phyloP scores from a whole-genome alignment of 1,140 invertebrate species.

The Ceratina japonica region DNA sequence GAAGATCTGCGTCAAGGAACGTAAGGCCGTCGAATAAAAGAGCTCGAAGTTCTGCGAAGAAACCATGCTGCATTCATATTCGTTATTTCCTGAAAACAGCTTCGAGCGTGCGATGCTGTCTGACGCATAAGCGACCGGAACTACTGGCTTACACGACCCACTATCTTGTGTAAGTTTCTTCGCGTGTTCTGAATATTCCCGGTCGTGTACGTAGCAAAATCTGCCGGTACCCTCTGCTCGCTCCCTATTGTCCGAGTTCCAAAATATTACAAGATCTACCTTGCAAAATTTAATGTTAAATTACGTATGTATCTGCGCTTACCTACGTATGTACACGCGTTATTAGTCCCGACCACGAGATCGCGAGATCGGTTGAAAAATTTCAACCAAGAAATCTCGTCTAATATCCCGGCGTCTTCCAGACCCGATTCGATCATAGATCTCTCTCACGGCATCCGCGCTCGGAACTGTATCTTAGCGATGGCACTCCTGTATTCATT shows the following conservation, averaged over 20 bases:
- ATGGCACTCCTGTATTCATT: slow-evolving; percentile 73
- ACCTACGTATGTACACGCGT: too few species aligned
- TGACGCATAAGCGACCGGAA: slow-evolving; percentile 56
- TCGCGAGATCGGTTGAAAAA: too few species aligned
- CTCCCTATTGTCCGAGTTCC: background rate
- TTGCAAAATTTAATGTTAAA: background rate
- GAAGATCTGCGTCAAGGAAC: slow-evolving; percentile 5
- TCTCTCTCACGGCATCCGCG: slow-evolving; percentile 30
- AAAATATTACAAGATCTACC: background rate
- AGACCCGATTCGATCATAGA: slow-evolving; percentile 4
- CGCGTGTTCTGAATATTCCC: slow-evolving; percentile 32
- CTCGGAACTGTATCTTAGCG: slow-evolving; percentile 60
- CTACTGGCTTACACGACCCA: slow-evolving; percentile 48
- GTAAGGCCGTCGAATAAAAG: slow-evolving; percentile 29
- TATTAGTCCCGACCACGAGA: too few species aligned
- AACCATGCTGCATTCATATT: slow-evolving; percentile 30
- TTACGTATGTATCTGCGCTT: background rate
- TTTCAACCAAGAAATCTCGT: too few species aligned
- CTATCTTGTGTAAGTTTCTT: slow-evolving; percentile 17
- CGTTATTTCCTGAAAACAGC: slow-evolving; percentile 41
- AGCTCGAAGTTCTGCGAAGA: slow-evolving; percentile 21
- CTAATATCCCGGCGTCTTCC: background rate
- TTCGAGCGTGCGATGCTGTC: slow-evolving; percentile 22
- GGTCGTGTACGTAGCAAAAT: background rate
- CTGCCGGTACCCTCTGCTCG: background rate